Conservation (phyloP, 2,888 invertebrate species). For the Aporophyla nigra region DNA sequence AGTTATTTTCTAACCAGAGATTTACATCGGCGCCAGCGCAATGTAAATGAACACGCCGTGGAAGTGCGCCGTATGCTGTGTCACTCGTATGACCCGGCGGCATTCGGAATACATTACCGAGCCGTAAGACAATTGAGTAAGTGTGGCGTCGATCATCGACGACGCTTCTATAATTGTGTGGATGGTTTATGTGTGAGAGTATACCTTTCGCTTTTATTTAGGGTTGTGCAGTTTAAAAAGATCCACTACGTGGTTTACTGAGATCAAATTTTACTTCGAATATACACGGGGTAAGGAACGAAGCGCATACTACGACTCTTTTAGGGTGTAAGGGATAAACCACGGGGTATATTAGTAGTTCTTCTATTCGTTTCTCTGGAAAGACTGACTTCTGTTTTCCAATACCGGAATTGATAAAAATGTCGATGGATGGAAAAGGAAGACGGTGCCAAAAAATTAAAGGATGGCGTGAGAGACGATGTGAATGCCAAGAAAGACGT, state of each 20-base stretch:
- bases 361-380: background rate
- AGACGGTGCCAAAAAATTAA: background rate
- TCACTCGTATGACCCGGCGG: slow-evolving; percentile 82
- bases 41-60: slow-evolving; percentile 73
- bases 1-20: slow-evolving; percentile 65
- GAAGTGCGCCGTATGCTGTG: slow-evolving; percentile 73
- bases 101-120: slow-evolving; percentile 84
- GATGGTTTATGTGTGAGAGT: slow-evolving; percentile 39
- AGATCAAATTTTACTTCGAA: background rate
- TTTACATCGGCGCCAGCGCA: slow-evolving; percentile 70
- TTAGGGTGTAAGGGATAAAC: too few species aligned
- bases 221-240: background rate
- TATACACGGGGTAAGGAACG: background rate
- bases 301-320: too few species aligned
- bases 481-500: background rate
- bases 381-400: background rate
- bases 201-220: slow-evolving; percentile 25
- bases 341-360: background rate
- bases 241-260: background rate
- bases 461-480: too few species aligned
- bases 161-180: slow-evolving; percentile 59
- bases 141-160: slow-evolving; percentile 67
- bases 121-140: slow-evolving; percentile 76
- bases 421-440: background rate
- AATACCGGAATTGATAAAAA: background rate